Evolutionary conservation across 2,113 vertebrate species (phyloP).

Genomic region (Taxidea taxus): DNA sequence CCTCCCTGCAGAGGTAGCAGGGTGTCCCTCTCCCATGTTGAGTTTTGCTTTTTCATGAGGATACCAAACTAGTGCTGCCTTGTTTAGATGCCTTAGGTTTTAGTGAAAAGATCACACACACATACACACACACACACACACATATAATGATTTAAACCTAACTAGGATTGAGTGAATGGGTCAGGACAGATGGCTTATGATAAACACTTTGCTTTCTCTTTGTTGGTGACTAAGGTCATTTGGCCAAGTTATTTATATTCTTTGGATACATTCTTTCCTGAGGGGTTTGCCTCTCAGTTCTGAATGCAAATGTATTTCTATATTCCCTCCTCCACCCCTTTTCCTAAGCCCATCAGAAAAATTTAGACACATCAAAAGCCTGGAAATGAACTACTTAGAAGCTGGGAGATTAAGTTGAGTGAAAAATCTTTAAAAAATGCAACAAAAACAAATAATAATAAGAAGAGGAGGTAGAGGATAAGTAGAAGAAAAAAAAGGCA

Average conservation of each 20-base stretch:
- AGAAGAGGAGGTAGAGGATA: neutral
- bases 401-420: neutral
- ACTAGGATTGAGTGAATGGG: neutral
- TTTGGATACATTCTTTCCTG: neutral
- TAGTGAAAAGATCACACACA: neutral
- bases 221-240: neutral
- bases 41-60: neutral
- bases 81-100: neutral
- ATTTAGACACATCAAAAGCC: neutral
- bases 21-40: neutral
- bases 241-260: neutral
- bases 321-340: neutral
- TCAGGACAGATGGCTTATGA: neutral
- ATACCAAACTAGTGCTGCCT: neutral
- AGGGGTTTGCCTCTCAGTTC: neutral
- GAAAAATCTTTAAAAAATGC: neutral
- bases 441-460: neutral
- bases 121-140: too few relatives aligned
- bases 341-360: neutral
- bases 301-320: neutral
- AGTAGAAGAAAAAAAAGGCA: neutral
- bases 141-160: neutral
- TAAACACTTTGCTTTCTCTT: neutral
- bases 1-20: neutral
- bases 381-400: neutral